Evolutionary conservation across 2,113 vertebrate genomes (phyloP).

Genomic region (Corythoichthys haematopterus): DNA sequence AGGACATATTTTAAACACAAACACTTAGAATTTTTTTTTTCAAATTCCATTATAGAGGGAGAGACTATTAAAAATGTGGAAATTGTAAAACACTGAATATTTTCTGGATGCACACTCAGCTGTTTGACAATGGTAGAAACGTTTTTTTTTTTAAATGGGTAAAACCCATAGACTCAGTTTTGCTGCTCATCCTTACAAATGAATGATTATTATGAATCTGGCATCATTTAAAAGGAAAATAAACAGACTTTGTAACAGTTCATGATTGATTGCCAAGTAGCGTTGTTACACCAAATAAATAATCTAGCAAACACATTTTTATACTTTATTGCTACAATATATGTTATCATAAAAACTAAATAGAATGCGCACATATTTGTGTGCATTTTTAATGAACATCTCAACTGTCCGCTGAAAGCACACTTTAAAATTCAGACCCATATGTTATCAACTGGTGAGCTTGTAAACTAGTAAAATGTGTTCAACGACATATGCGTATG

Average conservation of each 20-base stretch:
- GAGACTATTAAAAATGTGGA: too few relatives aligned
- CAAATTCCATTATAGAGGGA: too few relatives aligned
- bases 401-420: background rate
- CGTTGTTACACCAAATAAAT: too few relatives aligned
- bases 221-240: background rate
- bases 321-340: too few relatives aligned
- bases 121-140: too few relatives aligned
- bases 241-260: background rate
- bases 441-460: background rate
- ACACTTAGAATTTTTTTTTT: too few relatives aligned
- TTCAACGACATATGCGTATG: conserved; percentile 2
- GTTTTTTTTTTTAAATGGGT: too few relatives aligned
- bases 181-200: background rate
- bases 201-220: background rate
- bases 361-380: too few relatives aligned
- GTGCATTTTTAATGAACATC: background rate
- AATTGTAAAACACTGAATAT: too few relatives aligned
- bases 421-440: background rate
- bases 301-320: too few relatives aligned
- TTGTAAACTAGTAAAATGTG: background rate
- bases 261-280: background rate
- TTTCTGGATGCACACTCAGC: background rate
- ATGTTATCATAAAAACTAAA: too few relatives aligned
- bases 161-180: background rate
- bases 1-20: too few relatives aligned